These are phyloP conservation scores for Eupelmus urozonus DNA, from an alignment of 2,888 invertebrate species.

Conservation along the genomic window DNA sequence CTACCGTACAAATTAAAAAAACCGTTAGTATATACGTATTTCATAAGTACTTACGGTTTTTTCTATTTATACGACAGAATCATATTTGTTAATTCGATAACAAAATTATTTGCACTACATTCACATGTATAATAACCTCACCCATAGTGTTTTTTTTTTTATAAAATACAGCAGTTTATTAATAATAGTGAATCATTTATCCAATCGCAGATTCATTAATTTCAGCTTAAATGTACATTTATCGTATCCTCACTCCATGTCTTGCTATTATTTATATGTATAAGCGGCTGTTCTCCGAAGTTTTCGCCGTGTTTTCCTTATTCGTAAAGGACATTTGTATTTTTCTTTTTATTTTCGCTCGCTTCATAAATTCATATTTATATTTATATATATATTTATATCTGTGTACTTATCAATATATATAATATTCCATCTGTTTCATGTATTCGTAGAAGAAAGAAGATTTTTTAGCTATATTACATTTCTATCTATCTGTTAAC, in stretches of 20 bases:
- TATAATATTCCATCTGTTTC: constrained; percentile 41
- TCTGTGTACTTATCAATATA: constrained; percentile 50
- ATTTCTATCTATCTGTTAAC: constrained; percentile 48
- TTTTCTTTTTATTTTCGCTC: constrained; percentile 32
- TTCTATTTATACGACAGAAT: too few species aligned
- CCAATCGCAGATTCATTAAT: constrained; percentile 61
- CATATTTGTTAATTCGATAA: constrained; percentile 45
- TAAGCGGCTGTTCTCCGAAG: constrained; percentile 30
- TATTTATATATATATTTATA: constrained; percentile 48
- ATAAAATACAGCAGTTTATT: constrained; percentile 74
- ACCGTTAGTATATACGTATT: too few species aligned
- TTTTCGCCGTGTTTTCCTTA: constrained; percentile 46
- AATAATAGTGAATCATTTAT: constrained; percentile 69
- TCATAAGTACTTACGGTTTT: too few species aligned
- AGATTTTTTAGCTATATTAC: constrained; percentile 52
- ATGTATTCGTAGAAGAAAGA: constrained; percentile 41
- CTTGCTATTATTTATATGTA: constrained; percentile 58
- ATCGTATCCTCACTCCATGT: constrained; percentile 59
- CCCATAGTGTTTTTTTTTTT: constrained; percentile 59
- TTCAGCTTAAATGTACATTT: constrained; percentile 61
- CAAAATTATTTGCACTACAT: constrained; percentile 36
- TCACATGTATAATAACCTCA: constrained; percentile 49
- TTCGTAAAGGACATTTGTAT: constrained; percentile 48
- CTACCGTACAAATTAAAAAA: too few species aligned
- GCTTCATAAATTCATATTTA: constrained; percentile 42